These are phyloP conservation scores for Drosophila antonietae DNA, from an alignment of 2,888 invertebrate genomes.

Conservation along the genomic window DNA sequence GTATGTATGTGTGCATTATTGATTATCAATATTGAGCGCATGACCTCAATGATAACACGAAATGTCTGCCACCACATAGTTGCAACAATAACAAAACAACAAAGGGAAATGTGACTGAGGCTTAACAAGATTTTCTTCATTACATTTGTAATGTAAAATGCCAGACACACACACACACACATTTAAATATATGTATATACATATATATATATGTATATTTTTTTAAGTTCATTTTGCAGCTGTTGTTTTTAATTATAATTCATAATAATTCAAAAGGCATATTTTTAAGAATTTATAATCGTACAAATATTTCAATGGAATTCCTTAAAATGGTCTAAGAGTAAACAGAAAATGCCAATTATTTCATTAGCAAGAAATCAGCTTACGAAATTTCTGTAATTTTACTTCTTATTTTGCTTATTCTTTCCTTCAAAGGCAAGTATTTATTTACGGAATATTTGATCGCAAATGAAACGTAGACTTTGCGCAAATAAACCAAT, in stretches of 20 bases:
- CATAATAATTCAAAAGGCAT: constrained; percentile 25
- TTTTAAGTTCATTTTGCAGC: constrained; percentile 24
- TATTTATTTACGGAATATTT: constrained; percentile 11
- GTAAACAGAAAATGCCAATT: neutral
- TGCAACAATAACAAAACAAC: constrained; percentile 19
- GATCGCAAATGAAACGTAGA: constrained; percentile 21
- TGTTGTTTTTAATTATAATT: constrained; percentile 21
- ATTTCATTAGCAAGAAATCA: constrained; percentile 10
- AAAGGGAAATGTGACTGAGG: constrained; percentile 27
- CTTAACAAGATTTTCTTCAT: constrained; percentile 14
- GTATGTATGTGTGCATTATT: constrained; percentile 15
- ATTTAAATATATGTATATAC: neutral
- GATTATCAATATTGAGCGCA: constrained; percentile 58
- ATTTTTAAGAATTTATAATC: constrained; percentile 6
- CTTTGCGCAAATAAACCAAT: constrained; percentile 28
- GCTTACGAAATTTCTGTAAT: too few relatives aligned
- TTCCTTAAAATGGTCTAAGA: neutral
- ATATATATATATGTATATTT: too few relatives aligned
- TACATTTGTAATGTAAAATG: constrained; percentile 3
- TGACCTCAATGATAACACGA: constrained; percentile 62
- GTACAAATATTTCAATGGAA: neutral
- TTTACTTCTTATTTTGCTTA: neutral
- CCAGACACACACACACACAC: neutral
- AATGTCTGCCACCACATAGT: constrained; percentile 7
- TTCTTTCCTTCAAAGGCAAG: neutral